phyloP scores from a whole-genome alignment of 2,888 invertebrate genomes.

The Polydrusus tereticollis region DNA sequence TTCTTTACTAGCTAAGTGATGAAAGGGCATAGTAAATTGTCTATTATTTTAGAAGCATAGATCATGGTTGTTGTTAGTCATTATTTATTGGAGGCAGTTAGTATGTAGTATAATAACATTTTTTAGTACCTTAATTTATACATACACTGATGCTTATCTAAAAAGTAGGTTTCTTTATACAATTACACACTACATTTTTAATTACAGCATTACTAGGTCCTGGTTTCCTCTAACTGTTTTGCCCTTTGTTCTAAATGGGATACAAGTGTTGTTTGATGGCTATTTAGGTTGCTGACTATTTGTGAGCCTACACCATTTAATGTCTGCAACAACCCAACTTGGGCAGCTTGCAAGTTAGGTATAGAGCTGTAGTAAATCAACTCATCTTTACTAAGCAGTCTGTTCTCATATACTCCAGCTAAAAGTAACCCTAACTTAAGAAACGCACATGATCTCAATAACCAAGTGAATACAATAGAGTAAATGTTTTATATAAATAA shows the following conservation, averaged over 20 bases:
- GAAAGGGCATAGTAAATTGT: no score
- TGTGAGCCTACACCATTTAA: conserved; percentile 76
- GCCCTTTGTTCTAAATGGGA: conserved; percentile 75
- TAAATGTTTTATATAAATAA: conserved; percentile 36
- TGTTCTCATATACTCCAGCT: conserved; percentile 82
- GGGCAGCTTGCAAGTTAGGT: conserved; percentile 75
- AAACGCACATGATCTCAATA: neutral
- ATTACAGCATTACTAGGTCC: conserved; percentile 29
- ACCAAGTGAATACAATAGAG: no score
- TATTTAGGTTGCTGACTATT: conserved; percentile 76
- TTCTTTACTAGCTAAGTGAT: neutral
- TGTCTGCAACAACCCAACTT: conserved; percentile 78
- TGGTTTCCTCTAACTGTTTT: conserved; percentile 60
- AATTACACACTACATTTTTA: conserved; percentile 26
- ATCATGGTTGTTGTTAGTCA: no score
- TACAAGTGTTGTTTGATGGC: conserved; percentile 77
- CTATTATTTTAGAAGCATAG: no score
- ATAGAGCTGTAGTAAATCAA: conserved; percentile 76
- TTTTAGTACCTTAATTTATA: no score
- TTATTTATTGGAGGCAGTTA: no score
- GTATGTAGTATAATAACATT: no score
- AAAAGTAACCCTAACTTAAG: no score
- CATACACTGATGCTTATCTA: no score
- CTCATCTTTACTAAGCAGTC: conserved; percentile 77
- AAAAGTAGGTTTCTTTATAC: no score